Evolutionary conservation across 1,140 invertebrate species (phyloP).

Genomic region (Zaprionus kolodkinae): DNA sequence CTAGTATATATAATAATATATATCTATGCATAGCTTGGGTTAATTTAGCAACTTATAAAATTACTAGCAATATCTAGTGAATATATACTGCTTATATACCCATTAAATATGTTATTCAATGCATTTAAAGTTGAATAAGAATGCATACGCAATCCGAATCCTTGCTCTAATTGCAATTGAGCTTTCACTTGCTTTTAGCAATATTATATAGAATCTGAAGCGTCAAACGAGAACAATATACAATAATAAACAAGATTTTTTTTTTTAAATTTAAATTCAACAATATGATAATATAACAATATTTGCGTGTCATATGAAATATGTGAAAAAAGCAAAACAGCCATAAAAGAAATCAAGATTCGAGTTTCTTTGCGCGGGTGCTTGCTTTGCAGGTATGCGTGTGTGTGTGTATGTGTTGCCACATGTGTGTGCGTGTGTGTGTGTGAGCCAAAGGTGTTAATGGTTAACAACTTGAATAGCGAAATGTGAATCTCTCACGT

Average conservation of each 20-base stretch:
- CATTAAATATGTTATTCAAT: background rate
- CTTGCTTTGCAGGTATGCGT: background rate
- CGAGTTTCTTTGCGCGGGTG: conserved; percentile 19
- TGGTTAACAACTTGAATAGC: conserved; percentile 62
- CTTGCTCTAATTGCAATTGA: background rate
- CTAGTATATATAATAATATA: background rate
- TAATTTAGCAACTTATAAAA: background rate
- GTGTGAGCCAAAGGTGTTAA: conserved; percentile 63
- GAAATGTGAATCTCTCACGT: conserved; percentile 53
- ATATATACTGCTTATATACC: too few species aligned
- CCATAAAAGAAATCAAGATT: conserved; percentile 40
- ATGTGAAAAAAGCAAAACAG: conserved; percentile 45
- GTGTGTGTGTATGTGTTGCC: conserved; percentile 15
- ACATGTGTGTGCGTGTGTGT: conserved; percentile 23
- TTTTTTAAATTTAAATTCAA: background rate
- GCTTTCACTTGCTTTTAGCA: conserved; percentile 12
- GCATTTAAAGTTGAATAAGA: background rate
- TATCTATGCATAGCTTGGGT: background rate
- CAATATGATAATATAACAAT: conserved; percentile 8
- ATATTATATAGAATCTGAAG: background rate
- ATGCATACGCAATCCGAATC: background rate
- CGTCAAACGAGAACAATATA: conserved; percentile 14
- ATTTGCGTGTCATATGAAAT: conserved; percentile 26
- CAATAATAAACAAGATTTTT: conserved; percentile 13
- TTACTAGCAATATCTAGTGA: background rate